Percentiles rank a stretch among this genome's conserved stretches.
These are phyloP conservation scores for Hystrix brachyura DNA, from an alignment of 2,113 vertebrate genomes.

Conservation along the genomic window DNA sequence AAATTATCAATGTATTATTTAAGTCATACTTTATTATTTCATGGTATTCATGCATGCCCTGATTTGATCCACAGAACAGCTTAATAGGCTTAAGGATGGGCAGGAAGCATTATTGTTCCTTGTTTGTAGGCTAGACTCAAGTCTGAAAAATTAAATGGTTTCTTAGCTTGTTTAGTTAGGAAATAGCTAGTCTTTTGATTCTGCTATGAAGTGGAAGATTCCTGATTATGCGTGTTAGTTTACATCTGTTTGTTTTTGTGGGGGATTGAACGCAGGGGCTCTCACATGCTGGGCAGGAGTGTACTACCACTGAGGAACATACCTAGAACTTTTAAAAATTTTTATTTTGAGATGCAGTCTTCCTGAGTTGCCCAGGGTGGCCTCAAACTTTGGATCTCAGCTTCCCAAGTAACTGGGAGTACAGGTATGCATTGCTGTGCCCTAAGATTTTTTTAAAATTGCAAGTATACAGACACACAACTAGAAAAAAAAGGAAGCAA, in stretches of 20 bases:
- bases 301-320: not conserved
- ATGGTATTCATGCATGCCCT: not conserved
- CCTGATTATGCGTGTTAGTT: not conserved
- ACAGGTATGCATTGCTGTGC: not conserved
- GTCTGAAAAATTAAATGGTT: not conserved
- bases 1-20: slow-evolving; percentile 20
- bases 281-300: not conserved
- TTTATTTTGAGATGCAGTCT: not conserved
- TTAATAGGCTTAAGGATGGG: not conserved
- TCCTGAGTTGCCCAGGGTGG: not conserved
- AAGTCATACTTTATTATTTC: slow-evolving; percentile 11
- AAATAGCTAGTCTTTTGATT: slow-evolving; percentile 42
- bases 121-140: not conserved
- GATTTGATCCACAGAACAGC: not conserved
- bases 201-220: not conserved
- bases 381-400: not conserved
- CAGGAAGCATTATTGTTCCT: not conserved
- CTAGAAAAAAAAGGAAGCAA: slow-evolving; percentile 40
- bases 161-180: slow-evolving; percentile 1
- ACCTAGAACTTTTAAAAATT: not conserved
- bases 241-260: not conserved
- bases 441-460: slow-evolving; percentile 48
- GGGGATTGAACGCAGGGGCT: too few species aligned
- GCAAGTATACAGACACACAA: not conserved
- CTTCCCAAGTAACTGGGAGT: not conserved